Conservation (phyloP, 2,888 invertebrate species). For the Phyllotreta cruciferae region DNA sequence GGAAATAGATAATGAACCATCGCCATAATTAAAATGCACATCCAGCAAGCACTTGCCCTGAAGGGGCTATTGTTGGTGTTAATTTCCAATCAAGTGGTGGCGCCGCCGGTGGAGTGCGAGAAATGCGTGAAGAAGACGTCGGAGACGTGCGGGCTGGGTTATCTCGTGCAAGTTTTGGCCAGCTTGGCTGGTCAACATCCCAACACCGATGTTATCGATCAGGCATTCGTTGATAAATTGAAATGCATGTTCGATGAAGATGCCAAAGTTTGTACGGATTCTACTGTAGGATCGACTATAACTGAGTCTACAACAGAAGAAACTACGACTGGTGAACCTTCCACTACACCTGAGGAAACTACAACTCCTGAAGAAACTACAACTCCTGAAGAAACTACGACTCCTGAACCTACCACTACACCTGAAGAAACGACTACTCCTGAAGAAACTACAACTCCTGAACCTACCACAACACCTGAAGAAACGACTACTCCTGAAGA, state of each 20-base stretch:
- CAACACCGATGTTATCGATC: not conserved
- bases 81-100: no score
- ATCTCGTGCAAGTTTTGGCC: slow-evolving; percentile 5
- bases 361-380: not conserved
- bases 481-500: no score
- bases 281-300: not conserved
- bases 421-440: no score
- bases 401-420: no score
- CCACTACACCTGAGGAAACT: not conserved
- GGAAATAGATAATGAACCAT: no score
- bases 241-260: not conserved
- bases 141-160: not conserved
- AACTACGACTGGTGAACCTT: no score
- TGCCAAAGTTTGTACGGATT: not conserved
- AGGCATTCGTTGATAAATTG: not conserved
- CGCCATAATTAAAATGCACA: no score
- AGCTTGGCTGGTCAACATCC: not conserved
- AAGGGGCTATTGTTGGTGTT: no score
- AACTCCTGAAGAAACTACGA: no score
- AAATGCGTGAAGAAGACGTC: not conserved
- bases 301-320: not conserved
- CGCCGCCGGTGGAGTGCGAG: not conserved
- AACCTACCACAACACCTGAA: no score
- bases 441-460: no score
- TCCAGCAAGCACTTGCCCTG: no score